Percentiles rank a stretch among this genome's conserved stretches.
These are phyloP conservation scores for Neodon shergylaensis DNA, from an alignment of 2,113 vertebrate genomes.

Conservation along the genomic window DNA sequence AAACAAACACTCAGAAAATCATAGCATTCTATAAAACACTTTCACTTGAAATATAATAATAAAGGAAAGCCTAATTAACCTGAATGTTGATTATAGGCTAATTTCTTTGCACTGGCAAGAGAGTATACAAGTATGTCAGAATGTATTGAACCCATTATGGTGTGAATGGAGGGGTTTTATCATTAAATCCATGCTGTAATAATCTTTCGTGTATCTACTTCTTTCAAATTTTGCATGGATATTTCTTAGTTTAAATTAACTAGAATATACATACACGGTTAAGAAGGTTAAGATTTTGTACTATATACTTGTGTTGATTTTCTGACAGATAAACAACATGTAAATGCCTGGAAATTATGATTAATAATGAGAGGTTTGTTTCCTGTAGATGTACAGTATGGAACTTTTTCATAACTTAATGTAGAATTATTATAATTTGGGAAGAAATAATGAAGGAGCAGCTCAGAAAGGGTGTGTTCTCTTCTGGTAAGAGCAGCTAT, in stretches of 20 bases:
- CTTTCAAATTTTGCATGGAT: not conserved
- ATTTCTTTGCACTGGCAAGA: not conserved
- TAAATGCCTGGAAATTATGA: not conserved
- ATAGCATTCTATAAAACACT: not conserved
- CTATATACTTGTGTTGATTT: not conserved
- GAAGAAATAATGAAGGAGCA: not conserved
- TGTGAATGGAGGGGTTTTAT: not conserved
- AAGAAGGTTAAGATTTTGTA: not conserved
- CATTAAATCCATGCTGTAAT: not conserved
- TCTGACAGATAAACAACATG: not conserved
- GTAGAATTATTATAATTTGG: not conserved
- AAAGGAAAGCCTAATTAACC: not conserved
- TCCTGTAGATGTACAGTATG: not conserved
- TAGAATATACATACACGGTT: not conserved
- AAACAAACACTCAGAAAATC: not conserved
- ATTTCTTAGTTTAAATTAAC: not conserved
- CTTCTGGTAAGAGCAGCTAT: not conserved
- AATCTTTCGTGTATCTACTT: not conserved
- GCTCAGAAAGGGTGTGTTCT: not conserved
- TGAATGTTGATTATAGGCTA: not conserved
- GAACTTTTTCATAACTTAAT: not conserved
- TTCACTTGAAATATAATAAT: constrained; percentile 17
- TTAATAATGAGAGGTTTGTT: not conserved
- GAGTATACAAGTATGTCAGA: not conserved
- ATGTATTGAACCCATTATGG: not conserved